These are phyloP conservation scores for Prenolepis imparis DNA, from an alignment of 2,888 invertebrate species.

Conservation along the genomic window DNA sequence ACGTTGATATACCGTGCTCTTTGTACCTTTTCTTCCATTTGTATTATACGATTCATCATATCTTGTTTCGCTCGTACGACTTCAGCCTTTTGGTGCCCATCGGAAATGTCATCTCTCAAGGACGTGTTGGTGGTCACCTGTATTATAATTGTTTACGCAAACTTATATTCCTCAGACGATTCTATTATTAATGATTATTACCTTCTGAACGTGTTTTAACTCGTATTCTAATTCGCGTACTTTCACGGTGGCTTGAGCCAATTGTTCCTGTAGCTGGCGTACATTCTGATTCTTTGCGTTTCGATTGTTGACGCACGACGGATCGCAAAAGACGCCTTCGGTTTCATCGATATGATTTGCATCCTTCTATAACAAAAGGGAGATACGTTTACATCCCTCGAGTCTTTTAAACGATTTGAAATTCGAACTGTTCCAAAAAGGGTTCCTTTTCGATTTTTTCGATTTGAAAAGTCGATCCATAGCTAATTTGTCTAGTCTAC, in stretches of 20 bases:
- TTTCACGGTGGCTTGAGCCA: constrained; percentile 84
- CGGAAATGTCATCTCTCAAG: constrained; percentile 80
- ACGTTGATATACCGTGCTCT: background rate
- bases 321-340: constrained; percentile 84
- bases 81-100: constrained; percentile 81
- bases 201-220: constrained; percentile 78
- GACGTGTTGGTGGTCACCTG: constrained; percentile 71
- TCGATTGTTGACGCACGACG: constrained; percentile 75
- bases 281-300: constrained; percentile 75
- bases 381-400: background rate
- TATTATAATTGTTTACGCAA: background rate
- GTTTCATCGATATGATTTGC: constrained; percentile 76
- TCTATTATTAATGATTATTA: constrained; percentile 54
- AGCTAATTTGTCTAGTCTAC: constrained; percentile 22
- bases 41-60: constrained; percentile 84
- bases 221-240: constrained; percentile 83
- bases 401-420: background rate
- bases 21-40: constrained; percentile 85
- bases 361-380: constrained; percentile 77
- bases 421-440: background rate
- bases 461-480: constrained; percentile 68
- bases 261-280: constrained; percentile 81
- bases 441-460: background rate
- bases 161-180: background rate
- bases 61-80: constrained; percentile 84